Conservation (phyloP, 1,140 invertebrate species). For the Bacillus rossius region DNA sequence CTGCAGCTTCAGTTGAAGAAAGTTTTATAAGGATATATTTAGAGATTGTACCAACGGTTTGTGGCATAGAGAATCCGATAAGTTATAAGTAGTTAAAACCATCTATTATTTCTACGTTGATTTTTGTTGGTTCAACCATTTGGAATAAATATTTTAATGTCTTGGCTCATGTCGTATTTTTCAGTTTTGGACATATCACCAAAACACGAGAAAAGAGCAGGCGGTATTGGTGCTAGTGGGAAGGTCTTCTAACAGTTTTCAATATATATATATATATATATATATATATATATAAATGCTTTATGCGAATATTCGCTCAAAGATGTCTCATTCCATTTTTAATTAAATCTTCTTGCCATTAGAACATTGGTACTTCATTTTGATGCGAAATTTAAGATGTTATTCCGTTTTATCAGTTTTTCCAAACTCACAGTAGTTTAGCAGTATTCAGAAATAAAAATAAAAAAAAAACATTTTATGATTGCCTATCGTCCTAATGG, state of each 20-base stretch:
- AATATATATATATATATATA: conserved; percentile 31
- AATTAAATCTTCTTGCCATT: conserved; percentile 23
- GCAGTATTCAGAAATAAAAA: conserved; percentile 28
- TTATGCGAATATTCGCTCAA: conserved; percentile 29
- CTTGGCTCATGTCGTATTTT: not conserved
- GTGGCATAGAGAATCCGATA: not conserved
- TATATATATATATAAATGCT: conserved; percentile 30
- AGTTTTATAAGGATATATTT: no score
- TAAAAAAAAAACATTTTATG: no score
- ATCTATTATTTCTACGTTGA: conserved; percentile 3
- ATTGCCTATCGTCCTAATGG: conserved; percentile 24
- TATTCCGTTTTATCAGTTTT: conserved; percentile 20
- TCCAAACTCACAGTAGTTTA: conserved; percentile 25
- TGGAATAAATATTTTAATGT: not conserved
- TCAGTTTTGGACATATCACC: conserved; percentile 26
- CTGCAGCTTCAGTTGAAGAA: no score
- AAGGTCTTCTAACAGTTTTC: conserved; percentile 28
- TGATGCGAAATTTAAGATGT: no score
- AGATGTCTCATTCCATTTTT: conserved; percentile 33
- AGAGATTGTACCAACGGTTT: conserved; percentile 4
- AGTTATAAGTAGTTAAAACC: conserved; percentile 8
- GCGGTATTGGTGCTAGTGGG: conserved; percentile 31
- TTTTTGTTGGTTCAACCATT: not conserved
- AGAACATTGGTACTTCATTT: not conserved
- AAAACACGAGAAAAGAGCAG: conserved; percentile 29